Evolutionary conservation across 2,888 invertebrate species (phyloP).

Genomic region (Muscina levida): DNA sequence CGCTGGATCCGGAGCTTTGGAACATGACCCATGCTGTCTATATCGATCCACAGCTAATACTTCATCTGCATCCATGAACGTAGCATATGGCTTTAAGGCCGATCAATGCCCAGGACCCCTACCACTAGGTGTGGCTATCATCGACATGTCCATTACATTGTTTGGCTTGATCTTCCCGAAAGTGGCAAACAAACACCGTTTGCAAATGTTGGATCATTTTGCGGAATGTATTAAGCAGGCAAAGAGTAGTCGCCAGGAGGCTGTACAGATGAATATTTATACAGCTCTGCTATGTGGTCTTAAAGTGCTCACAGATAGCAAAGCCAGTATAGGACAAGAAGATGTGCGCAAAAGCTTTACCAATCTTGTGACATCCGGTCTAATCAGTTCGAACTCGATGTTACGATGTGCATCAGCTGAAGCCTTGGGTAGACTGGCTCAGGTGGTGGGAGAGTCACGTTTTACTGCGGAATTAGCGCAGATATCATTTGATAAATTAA

Average conservation of each 20-base stretch:
- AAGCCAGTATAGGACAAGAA: slow-evolving; percentile 92
- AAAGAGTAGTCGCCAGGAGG: slow-evolving; percentile 95
- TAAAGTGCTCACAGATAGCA: slow-evolving; percentile 92
- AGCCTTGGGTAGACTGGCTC: slow-evolving; percentile 95
- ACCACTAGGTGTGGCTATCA: slow-evolving; percentile 96
- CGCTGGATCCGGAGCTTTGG: slow-evolving; percentile 96
- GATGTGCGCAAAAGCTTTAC: slow-evolving; percentile 92
- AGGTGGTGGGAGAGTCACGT: slow-evolving; percentile 91
- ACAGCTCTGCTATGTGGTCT: slow-evolving; percentile 94
- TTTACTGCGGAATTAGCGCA: slow-evolving; percentile 95
- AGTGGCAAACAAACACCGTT: slow-evolving; percentile 96
- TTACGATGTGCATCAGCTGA: slow-evolving; percentile 97
- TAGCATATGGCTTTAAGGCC: slow-evolving; percentile 69
- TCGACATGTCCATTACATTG: slow-evolving; percentile 94
- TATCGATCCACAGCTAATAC: slow-evolving; percentile 82
- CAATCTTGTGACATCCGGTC: slow-evolving; percentile 88
- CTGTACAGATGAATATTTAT: slow-evolving; percentile 97
- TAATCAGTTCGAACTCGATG: slow-evolving; percentile 87
- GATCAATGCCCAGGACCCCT: slow-evolving; percentile 86
- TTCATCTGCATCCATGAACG: slow-evolving; percentile 77
- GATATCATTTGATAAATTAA: slow-evolving; percentile 92
- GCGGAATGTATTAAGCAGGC: slow-evolving; percentile 96
- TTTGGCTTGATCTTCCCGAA: slow-evolving; percentile 97
- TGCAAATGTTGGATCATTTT: slow-evolving; percentile 99
- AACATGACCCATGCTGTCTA: slow-evolving; percentile 96